A percentile compares a stretch with the other conserved stretches of the same genome.
These are phyloP conservation scores for Neotoma lepida DNA, from an alignment of 2,113 vertebrate genomes.

Conservation along the genomic window DNA sequence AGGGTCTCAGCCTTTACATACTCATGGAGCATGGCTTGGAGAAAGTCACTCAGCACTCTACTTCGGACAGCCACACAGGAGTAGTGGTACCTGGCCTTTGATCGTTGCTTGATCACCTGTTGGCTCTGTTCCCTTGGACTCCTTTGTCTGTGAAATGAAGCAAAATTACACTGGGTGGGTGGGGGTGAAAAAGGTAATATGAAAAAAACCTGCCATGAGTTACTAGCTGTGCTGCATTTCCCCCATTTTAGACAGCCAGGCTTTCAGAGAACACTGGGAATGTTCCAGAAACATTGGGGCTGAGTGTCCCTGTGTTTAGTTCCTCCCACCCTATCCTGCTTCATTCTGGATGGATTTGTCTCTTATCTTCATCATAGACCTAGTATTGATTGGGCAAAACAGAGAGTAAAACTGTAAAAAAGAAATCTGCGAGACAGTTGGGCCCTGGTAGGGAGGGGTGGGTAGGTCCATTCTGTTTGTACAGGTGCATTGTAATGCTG, in stretches of 20 bases:
- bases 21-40: neutral
- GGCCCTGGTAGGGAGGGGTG: constrained; percentile 67
- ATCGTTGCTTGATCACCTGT: neutral
- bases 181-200: neutral
- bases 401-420: constrained; percentile 71
- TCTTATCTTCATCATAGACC: constrained; percentile 75
- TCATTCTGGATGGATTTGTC: neutral
- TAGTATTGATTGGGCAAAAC: constrained; percentile 42
- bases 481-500: constrained; percentile 86
- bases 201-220: neutral
- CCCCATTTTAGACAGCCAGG: neutral
- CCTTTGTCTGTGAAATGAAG: neutral
- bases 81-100: neutral
- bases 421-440: constrained; percentile 43
- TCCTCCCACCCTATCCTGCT: neutral
- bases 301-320: neutral
- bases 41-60: neutral
- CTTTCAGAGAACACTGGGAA: constrained; percentile 14
- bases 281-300: neutral
- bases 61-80: neutral
- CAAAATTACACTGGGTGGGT: neutral
- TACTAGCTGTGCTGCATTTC: neutral
- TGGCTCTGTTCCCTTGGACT: neutral
- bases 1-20: neutral
- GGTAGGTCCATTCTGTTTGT: constrained; percentile 87